Base-by-base conservation (phyloP, 2,888 invertebrate species). In the Tiliacea citrago region DNA sequence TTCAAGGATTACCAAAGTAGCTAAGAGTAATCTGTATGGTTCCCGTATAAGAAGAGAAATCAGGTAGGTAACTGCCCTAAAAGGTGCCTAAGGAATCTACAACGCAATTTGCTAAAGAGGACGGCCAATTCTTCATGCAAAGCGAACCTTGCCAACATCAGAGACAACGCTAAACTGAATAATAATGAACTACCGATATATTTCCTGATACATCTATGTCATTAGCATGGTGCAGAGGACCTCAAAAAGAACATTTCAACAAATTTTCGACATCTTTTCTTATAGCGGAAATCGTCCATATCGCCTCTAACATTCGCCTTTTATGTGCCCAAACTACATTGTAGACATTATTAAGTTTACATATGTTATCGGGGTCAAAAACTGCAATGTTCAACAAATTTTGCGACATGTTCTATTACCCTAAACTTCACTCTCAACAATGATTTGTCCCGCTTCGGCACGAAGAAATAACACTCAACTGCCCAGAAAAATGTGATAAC, bases 121-220 rank as follows among this genome's bases (percentile, higher is more conserved):
- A 29, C 29, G 39, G 0, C 76, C 51, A 80, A 63, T 39, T 80
- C 29, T 58, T 81, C 45, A 58, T 81, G 63, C 74, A 58, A 77
- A 80, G 8, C n/a, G 18, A 35, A n/a, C 39, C 42, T 16, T 29
- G 45, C 16, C 8, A 24, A 57, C n/a, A 29, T 13, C 51, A n/a
- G 13, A 35, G 35, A 51, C 51, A 51, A 58, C 21, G 16, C 45
- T 24, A 35, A 53, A 13, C 35, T 45, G 13, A 51, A 58, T 70
- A 47, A 35, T 42, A 68, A 75, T 58, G 12, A 49, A 51, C 35
- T 8, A 51, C 39, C 12, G 1, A 79, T n/a, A 45, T 8, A 45
- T 51, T 58, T 73, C 1, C 21, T 24, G 1, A n/a, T 58, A n/a
- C 10, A 24, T 39, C 1, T n/a, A 16, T 0, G 49, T 24, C 18